Percentiles rank a stretch among this genome's conserved stretches.
Conservation (phyloP, 2,113 vertebrate genomes). For the Pelmatolapia mariae region DNA sequence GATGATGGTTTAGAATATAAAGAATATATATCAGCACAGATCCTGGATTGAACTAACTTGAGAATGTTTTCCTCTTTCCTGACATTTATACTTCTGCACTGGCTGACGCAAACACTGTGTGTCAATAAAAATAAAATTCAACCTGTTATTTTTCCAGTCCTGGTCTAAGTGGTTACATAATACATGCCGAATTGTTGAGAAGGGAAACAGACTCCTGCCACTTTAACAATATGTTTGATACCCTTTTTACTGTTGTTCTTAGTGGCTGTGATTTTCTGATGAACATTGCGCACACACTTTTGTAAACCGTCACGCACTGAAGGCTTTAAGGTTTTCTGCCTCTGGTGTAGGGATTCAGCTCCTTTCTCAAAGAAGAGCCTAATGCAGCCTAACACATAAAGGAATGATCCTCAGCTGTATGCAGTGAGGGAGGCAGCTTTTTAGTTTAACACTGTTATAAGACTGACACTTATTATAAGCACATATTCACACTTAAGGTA, state of each 20-base stretch:
- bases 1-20: background rate
- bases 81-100: background rate
- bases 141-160: background rate
- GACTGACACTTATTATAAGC: background rate
- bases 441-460: background rate
- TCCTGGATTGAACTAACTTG: fast-evolving
- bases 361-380: background rate
- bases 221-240: background rate
- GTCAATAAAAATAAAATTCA: background rate
- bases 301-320: fast-evolving
- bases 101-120: background rate
- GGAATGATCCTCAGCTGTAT: background rate
- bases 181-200: fast-evolving
- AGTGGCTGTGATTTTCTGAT: background rate
- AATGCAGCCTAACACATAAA: fast-evolving
- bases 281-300: background rate
- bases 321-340: background rate
- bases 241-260: fast-evolving
- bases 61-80: background rate
- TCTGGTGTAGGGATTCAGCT: background rate
- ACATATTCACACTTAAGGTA: background rate
- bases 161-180: background rate
- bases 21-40: background rate
- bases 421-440: background rate
- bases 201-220: background rate